Percentiles rank a stretch among this genome's conserved stretches.
phyloP scores from a whole-genome alignment of 1,140 invertebrate species.

The Platorchestia sp. region DNA sequence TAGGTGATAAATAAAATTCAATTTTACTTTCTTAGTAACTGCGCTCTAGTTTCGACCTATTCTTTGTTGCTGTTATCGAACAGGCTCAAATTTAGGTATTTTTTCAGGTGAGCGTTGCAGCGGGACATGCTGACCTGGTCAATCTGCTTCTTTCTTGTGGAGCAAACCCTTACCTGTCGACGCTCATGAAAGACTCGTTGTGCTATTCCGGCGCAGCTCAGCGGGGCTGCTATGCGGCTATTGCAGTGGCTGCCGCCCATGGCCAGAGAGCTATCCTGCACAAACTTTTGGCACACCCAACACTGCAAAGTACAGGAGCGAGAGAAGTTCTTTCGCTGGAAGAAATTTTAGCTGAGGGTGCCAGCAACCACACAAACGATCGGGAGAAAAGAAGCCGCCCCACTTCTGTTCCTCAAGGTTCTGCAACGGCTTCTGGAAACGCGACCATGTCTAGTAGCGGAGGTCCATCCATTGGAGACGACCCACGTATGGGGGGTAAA shows the following conservation, averaged over 20 bases:
- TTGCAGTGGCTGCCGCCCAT: slow-evolving; percentile 88
- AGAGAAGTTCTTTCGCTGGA: slow-evolving; percentile 86
- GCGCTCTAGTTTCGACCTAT: too few species aligned
- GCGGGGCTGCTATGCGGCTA: slow-evolving; percentile 76
- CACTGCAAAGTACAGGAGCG: slow-evolving; percentile 72
- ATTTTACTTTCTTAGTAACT: too few species aligned
- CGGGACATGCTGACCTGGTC: slow-evolving; percentile 85
- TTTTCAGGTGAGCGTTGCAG: slow-evolving; percentile 79
- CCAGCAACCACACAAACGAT: slow-evolving; percentile 69
- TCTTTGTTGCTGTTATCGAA: too few species aligned
- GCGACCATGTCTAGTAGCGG: slow-evolving; percentile 12
- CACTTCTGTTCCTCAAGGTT: neutral
- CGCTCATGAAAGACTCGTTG: slow-evolving; percentile 83
- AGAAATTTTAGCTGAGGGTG: slow-evolving; percentile 90
- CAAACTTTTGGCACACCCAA: slow-evolving; percentile 83
- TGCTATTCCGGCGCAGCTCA: slow-evolving; percentile 88
- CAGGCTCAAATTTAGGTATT: neutral
- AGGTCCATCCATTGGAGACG: slow-evolving; percentile 60
- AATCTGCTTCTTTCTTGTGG: slow-evolving; percentile 84
- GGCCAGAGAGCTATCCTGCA: slow-evolving; percentile 84
- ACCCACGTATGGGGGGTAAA: slow-evolving; percentile 57
- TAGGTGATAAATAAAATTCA: too few species aligned
- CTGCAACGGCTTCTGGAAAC: neutral
- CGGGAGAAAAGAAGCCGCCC: slow-evolving; percentile 58
- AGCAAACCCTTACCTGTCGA: slow-evolving; percentile 88